Evolutionary conservation across 2,888 invertebrate genomes (phyloP).

Genomic region (Crossocerus cetratus): DNA sequence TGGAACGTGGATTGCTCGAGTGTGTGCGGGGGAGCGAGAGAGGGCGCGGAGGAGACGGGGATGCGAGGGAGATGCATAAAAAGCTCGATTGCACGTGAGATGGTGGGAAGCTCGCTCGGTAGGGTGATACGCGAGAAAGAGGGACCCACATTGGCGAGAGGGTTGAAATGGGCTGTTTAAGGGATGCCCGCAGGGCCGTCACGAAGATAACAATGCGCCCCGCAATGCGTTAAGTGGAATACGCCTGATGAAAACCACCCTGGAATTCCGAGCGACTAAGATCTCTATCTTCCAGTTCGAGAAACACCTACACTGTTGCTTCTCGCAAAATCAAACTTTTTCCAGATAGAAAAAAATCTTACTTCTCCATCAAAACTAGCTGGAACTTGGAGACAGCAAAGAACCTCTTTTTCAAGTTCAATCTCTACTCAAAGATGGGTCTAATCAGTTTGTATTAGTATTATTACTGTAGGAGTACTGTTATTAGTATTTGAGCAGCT

Average conservation of each 20-base stretch:
- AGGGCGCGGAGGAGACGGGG: neutral
- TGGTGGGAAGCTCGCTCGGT: neutral
- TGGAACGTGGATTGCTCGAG: conserved; percentile 25
- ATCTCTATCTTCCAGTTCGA: too few species aligned
- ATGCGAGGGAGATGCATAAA: neutral
- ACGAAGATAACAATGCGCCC: conserved; percentile 14
- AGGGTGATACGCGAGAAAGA: neutral
- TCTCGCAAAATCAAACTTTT: conserved; percentile 16
- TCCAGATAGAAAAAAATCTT: too few species aligned
- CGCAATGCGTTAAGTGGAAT: conserved; percentile 3
- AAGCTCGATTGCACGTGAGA: neutral
- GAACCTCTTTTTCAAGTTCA: too few species aligned
- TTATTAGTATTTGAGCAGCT: too few species aligned
- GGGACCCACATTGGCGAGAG: conserved; percentile 28
- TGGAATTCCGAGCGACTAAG: too few species aligned
- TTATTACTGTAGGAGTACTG: too few species aligned
- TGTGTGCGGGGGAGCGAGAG: conserved; percentile 11
- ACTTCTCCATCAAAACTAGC: too few species aligned
- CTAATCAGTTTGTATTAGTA: too few species aligned
- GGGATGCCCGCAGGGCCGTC: conserved; percentile 42
- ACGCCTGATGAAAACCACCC: neutral
- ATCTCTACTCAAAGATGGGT: too few species aligned
- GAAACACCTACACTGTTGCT: conserved; percentile 4
- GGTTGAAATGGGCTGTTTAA: conserved; percentile 57
- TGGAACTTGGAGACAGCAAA: too few species aligned